phyloP scores from a whole-genome alignment of 2,113 vertebrate species.

The Haemorhous mexicanus region DNA sequence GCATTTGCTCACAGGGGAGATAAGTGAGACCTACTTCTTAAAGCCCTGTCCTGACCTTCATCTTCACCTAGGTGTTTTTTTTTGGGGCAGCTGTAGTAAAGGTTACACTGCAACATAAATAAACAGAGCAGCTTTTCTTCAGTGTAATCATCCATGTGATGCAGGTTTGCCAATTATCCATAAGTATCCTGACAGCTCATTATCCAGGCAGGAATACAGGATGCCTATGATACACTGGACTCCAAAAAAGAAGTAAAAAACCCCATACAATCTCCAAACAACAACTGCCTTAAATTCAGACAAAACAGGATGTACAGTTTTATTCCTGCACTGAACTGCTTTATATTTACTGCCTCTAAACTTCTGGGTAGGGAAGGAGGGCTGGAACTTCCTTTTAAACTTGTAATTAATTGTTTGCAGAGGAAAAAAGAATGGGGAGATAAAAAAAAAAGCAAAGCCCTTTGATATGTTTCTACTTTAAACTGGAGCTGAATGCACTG shows the following conservation, averaged over 20 bases:
- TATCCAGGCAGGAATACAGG: background rate
- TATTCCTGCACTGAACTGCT: background rate
- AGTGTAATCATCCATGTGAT: background rate
- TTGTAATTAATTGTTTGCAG: conserved; percentile 50
- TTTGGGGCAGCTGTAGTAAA: background rate
- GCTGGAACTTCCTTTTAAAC: conserved; percentile 49
- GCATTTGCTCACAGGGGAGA: background rate
- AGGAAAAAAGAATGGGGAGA: background rate
- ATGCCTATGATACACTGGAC: background rate
- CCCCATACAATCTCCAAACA: background rate
- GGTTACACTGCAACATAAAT: background rate
- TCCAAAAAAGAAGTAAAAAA: background rate
- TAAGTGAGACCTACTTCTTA: background rate
- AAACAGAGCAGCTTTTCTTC: background rate
- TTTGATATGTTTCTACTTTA: conserved; percentile 45
- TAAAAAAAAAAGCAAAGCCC: background rate
- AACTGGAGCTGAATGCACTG: background rate
- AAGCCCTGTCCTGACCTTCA: background rate
- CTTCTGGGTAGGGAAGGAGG: background rate
- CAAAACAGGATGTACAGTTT: conserved; percentile 61
- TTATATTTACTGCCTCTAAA: conserved; percentile 34
- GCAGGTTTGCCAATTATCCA: conserved; percentile 19
- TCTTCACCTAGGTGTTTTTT: background rate
- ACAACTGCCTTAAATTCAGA: background rate
- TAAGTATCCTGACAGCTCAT: conserved; percentile 27